Conservation (phyloP, 2,113 vertebrate species). For the Tupaia tana region DNA sequence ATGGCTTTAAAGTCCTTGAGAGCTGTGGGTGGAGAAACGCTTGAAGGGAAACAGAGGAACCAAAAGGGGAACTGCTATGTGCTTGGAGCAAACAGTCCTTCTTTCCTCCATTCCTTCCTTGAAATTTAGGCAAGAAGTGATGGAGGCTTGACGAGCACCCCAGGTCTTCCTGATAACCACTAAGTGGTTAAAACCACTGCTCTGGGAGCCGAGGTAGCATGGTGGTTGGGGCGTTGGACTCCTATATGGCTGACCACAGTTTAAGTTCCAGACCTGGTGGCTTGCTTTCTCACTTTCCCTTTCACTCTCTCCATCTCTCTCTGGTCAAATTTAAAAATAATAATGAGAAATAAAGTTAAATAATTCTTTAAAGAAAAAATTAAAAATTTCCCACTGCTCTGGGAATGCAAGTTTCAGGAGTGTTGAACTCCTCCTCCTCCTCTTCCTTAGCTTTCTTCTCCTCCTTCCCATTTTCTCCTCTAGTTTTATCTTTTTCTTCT, state of each 20-base stretch:
- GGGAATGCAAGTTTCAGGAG: neutral
- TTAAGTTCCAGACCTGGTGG: too few relatives aligned
- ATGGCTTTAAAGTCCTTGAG: neutral
- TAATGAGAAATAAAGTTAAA: too few relatives aligned
- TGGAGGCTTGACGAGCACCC: neutral
- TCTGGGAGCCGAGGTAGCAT: neutral
- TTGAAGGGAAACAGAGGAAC: too few relatives aligned
- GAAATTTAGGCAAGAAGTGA: neutral
- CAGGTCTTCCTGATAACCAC: neutral
- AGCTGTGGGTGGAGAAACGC: too few relatives aligned
- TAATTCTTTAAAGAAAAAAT: too few relatives aligned
- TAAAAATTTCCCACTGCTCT: neutral
- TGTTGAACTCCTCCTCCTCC: neutral
- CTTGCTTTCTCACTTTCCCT: too few relatives aligned
- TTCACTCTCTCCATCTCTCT: too few relatives aligned
- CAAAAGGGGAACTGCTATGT: neutral
- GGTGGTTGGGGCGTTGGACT: too few relatives aligned
- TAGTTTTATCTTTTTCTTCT: neutral
- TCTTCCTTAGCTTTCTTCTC: neutral
- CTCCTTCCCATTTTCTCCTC: neutral
- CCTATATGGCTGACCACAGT: too few relatives aligned
- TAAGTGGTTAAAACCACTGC: neutral
- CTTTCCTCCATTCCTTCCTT: neutral
- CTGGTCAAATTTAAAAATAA: too few relatives aligned
- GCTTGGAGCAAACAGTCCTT: neutral